Evolutionary conservation across 2,888 invertebrate species (phyloP).

Genomic region (Mamestra brassicae): DNA sequence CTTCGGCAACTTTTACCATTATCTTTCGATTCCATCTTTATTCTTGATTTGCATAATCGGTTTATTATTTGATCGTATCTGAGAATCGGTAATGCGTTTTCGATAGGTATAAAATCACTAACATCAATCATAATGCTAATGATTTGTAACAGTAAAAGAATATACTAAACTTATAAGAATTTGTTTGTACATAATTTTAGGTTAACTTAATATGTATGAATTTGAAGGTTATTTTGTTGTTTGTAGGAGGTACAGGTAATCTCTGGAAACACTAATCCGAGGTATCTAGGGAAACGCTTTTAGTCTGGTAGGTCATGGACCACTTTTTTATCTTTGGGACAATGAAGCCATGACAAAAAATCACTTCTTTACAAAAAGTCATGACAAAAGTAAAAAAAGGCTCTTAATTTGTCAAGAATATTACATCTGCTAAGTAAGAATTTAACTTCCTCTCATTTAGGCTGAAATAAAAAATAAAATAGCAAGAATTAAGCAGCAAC

Average conservation of each 20-base stretch:
- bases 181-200: too few relatives aligned
- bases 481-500: neutral
- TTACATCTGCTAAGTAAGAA: neutral
- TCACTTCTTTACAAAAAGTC: too few relatives aligned
- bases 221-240: too few relatives aligned
- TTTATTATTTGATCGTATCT: constrained; percentile 21
- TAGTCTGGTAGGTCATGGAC: too few relatives aligned
- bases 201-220: too few relatives aligned
- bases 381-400: neutral
- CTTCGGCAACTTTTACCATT: neutral
- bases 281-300: too few relatives aligned
- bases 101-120: neutral
- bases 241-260: too few relatives aligned
- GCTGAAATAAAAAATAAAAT: neutral
- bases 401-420: neutral
- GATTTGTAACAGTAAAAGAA: neutral
- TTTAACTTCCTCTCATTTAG: neutral
- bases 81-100: constrained; percentile 9
- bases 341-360: too few relatives aligned
- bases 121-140: neutral
- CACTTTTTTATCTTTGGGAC: too few relatives aligned
- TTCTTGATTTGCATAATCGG: constrained; percentile 29
- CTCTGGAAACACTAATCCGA: too few relatives aligned
- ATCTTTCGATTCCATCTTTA: neutral
- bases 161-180: too few relatives aligned